phyloP scores from a whole-genome alignment of 2,797 vertebrate genomes.

The Pseudotriccus pelzelni region DNA sequence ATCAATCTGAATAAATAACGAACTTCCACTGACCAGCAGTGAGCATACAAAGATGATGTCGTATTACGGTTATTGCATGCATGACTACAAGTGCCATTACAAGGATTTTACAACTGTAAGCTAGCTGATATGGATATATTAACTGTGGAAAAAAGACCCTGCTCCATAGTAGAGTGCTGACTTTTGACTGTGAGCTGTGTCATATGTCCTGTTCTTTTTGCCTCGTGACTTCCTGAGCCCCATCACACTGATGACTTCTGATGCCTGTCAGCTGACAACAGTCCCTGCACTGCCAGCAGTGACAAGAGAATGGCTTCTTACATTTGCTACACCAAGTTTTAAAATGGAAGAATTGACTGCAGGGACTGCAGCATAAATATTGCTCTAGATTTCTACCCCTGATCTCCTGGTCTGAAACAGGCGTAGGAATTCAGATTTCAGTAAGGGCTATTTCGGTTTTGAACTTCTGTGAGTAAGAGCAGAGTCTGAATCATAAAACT shows the following conservation, averaged over 20 bases:
- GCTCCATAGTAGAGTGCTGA: not conserved
- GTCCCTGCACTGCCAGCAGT: not conserved
- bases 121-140: fast-evolving
- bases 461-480: not conserved
- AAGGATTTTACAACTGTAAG: not conserved
- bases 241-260: not conserved
- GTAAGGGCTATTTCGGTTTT: not conserved
- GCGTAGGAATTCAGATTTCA: not conserved
- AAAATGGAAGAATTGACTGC: not conserved
- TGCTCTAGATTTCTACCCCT: not conserved
- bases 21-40: not conserved
- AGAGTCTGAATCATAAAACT: not conserved
- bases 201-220: not conserved
- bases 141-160: not conserved
- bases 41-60: not conserved
- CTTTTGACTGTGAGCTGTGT: not conserved
- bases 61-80: not conserved
- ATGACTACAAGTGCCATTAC: not conserved
- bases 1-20: not conserved
- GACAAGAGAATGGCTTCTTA: not conserved
- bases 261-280: not conserved
- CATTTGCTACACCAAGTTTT: not conserved
- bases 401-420: not conserved
- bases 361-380: not conserved
- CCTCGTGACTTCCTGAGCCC: not conserved